These are phyloP conservation scores for Xestoiulus laeticollis DNA, from an alignment of 2,888 invertebrate species.

Conservation along the genomic window DNA sequence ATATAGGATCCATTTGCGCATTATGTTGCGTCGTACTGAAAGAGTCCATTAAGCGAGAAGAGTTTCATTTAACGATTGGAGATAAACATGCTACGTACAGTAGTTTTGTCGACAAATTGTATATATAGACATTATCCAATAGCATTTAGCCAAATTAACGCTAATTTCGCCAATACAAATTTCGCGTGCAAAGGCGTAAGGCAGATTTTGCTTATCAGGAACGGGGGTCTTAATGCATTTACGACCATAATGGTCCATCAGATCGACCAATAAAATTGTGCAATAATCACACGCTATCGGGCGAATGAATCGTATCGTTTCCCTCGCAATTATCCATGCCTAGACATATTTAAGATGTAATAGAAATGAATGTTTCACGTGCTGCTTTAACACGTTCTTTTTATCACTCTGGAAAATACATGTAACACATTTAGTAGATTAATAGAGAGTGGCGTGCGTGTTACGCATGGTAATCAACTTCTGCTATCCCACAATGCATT, in stretches of 20 bases:
- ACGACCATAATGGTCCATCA: not conserved
- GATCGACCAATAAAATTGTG: not conserved
- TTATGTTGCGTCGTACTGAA: not conserved
- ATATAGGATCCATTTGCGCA: not conserved
- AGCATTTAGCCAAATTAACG: not conserved
- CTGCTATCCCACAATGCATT: not conserved
- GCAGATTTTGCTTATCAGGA: not conserved
- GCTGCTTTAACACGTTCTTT: not conserved
- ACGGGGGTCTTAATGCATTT: slow-evolving; percentile 12
- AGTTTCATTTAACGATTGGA: slow-evolving; percentile 13
- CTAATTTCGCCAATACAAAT: not conserved
- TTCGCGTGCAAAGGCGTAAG: not conserved
- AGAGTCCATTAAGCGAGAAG: slow-evolving; percentile 11
- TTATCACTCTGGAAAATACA: not conserved
- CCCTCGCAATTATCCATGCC: not conserved
- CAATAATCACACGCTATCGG: slow-evolving; percentile 10
- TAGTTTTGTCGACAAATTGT: not conserved
- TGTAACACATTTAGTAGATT: not conserved
- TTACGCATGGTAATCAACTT: not conserved
- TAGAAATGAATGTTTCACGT: not conserved
- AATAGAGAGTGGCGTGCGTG: slow-evolving; percentile 19
- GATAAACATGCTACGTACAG: not conserved
- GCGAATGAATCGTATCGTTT: not conserved
- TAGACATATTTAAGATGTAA: not conserved
- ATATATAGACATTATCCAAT: not conserved